Conservation (phyloP, 1,140 invertebrate genomes). For the Portunus trituberculatus region DNA sequence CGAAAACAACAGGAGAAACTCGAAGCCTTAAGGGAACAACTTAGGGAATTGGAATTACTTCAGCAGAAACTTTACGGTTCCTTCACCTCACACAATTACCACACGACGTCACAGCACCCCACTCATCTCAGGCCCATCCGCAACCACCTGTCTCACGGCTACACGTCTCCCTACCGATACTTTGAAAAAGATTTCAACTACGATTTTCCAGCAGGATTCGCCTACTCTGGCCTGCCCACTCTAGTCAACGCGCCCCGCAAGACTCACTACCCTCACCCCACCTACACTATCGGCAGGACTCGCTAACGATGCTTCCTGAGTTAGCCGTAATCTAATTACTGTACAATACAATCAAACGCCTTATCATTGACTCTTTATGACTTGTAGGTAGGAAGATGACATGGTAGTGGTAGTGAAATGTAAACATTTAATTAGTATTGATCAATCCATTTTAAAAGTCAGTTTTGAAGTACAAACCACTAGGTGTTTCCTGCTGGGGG, state of each 20-base stretch:
- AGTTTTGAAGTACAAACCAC: background rate
- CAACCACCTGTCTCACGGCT: conserved; percentile 50
- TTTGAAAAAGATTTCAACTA: conserved; percentile 40
- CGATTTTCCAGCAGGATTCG: conserved; percentile 64
- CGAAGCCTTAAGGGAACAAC: conserved; percentile 24
- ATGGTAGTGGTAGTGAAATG: background rate
- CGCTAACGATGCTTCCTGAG: conserved; percentile 14
- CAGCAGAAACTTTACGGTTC: background rate
- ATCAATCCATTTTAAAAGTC: background rate
- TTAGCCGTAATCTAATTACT: background rate
- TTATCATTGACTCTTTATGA: background rate
- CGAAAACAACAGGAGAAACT: conserved; percentile 45
- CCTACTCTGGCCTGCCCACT: conserved; percentile 49
- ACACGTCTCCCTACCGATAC: conserved; percentile 61
- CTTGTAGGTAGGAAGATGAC: background rate
- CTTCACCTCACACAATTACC: background rate
- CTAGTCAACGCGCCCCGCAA: background rate
- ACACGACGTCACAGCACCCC: background rate
- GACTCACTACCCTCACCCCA: background rate
- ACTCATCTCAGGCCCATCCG: background rate
- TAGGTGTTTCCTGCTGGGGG: background rate
- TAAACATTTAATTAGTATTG: background rate
- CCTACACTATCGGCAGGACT: conserved; percentile 42
- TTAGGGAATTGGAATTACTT: conserved; percentile 31
- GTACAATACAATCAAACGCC: background rate